These are phyloP conservation scores for Saturnia japonica DNA, from an alignment of 2,888 invertebrate genomes.

Conservation along the genomic window DNA sequence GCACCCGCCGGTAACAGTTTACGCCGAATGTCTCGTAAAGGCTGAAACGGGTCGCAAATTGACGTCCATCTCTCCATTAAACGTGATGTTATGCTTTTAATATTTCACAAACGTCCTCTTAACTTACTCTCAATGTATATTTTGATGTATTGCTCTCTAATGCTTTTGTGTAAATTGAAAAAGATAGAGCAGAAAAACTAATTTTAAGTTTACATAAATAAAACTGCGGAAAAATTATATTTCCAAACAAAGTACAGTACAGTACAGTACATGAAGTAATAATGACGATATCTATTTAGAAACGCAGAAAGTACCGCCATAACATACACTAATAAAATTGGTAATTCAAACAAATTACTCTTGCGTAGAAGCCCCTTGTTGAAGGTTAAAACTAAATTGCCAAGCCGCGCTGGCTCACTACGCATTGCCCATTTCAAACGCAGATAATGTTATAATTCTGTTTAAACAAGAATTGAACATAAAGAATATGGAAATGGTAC, in stretches of 20 bases:
- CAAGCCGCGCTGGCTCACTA: neutral
- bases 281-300: too few relatives aligned
- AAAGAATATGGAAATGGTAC: neutral
- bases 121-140: slow-evolving; percentile 30
- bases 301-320: too few relatives aligned
- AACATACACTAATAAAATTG: neutral
- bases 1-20: slow-evolving; percentile 26
- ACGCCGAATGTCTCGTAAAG: slow-evolving; percentile 41
- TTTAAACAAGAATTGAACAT: neutral
- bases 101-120: slow-evolving; percentile 47
- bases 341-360: neutral
- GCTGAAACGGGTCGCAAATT: slow-evolving; percentile 60
- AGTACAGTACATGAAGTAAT: too few relatives aligned
- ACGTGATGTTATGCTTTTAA: slow-evolving; percentile 55
- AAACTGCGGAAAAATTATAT: too few relatives aligned
- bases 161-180: slow-evolving; percentile 5
- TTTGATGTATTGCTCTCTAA: slow-evolving; percentile 13
- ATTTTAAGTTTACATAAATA: neutral
- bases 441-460: neutral
- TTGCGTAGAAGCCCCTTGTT: neutral
- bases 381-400: neutral
- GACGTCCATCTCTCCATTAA: slow-evolving; percentile 60
- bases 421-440: neutral
- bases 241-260: too few relatives aligned
- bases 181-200: neutral